These are phyloP conservation scores for Momotus momota DNA, from an alignment of 2,797 vertebrate genomes.

Conservation along the genomic window DNA sequence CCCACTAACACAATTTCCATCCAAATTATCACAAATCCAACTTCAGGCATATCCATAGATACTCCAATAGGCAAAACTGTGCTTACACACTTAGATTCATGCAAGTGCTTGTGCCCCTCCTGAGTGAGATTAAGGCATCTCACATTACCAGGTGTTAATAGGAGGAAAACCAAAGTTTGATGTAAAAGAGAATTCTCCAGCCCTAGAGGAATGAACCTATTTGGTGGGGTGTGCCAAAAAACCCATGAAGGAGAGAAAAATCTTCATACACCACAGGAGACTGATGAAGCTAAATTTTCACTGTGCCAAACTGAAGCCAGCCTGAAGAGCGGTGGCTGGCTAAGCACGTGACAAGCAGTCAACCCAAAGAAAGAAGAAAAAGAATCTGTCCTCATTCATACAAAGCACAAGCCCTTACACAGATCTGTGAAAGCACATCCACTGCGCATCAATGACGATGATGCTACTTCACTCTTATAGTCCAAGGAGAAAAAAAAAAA, in stretches of 20 bases:
- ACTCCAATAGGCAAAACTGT: background rate
- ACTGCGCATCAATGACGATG: background rate
- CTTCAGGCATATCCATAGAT: background rate
- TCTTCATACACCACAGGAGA: background rate
- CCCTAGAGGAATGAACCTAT: background rate
- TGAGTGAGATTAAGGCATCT: background rate
- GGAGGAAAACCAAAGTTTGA: background rate
- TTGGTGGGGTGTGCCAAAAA: background rate
- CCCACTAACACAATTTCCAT: background rate
- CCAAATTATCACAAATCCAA: background rate
- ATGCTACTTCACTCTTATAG: background rate
- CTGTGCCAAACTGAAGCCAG: background rate
- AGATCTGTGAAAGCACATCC: background rate
- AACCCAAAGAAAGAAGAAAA: background rate
- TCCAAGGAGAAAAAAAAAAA: background rate
- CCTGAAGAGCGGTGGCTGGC: background rate
- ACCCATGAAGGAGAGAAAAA: background rate
- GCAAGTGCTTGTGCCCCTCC: background rate
- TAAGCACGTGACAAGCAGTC: background rate
- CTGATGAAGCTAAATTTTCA: background rate
- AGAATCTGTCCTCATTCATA: background rate
- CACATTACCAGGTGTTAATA: accelerated
- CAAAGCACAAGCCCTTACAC: background rate
- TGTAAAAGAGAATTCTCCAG: background rate
- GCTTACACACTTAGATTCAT: background rate